Base-by-base conservation (phyloP, 2,113 vertebrate species). In the Electrona antarctica region DNA sequence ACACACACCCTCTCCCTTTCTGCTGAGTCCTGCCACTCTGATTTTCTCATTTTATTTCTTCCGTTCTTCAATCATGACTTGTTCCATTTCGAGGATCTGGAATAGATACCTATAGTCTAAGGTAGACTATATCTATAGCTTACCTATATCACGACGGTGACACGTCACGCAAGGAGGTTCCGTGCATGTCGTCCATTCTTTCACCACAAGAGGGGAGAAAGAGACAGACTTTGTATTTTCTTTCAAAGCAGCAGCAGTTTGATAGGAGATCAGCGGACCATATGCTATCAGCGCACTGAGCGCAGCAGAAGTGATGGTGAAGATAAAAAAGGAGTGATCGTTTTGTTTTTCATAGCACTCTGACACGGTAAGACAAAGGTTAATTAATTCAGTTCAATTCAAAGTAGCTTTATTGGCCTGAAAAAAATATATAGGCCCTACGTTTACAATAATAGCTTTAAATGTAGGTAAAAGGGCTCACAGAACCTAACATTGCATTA, bases 161-260 rank as follows among this genome's bases (percentile, higher is more conserved):
- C 3, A 33, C 0, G 33, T 41, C 33, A 3, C 33, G 33, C 33
- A 4, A 41, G 33, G 51, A n/a, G 10, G 4, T n/a, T 3, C 11
- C 13, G n/a, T 45, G 45, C 60, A 56, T 73, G 60, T 8, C 51
- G 51, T 54, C 51, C 12, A 12, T 13, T 6, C 11, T 6, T n/a
- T 54, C n/a, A 50, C 49, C 51, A 54, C 11, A 54, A 2, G 49
- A 54, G 51, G 51, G 1, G 69, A n/a, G n/a, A 64, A 33, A 57
- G 54, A 56, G 51, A 66, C 29, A 59, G 83, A 88, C 76, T 85
- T 83, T 75, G 58, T 2, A 47, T 47, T 9, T 45, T 13, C 10
- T 21, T 11, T 21, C n/a, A 33, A 48, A 54, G 51, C 65, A 8
- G 28, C 71, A 6, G 45, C 5, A 21, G 14, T 45, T 3, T 8